Evolutionary conservation across 2,113 vertebrate genomes (phyloP).

Genomic region (Nibea albiflora): DNA sequence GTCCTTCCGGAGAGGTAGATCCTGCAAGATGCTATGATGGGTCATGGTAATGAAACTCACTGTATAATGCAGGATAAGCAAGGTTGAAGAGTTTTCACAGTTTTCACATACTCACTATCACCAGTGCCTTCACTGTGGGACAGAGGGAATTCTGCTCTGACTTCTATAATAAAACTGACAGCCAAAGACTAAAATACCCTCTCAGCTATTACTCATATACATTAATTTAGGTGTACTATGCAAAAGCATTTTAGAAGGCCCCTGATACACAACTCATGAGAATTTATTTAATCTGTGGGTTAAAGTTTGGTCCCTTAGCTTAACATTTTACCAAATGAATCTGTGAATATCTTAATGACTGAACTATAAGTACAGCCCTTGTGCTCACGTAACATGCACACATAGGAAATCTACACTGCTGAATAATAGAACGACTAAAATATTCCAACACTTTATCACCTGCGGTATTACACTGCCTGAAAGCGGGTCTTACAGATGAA

Average conservation of each 20-base stretch:
- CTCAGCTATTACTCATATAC: background rate
- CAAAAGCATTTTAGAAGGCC: slow-evolving; percentile 10
- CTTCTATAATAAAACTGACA: background rate
- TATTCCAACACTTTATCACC: background rate
- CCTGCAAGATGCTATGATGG: background rate
- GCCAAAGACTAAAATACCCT: background rate
- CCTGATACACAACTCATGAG: slow-evolving; percentile 13
- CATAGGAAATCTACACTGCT: background rate
- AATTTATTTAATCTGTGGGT: slow-evolving; percentile 4
- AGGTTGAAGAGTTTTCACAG: background rate
- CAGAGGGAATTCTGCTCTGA: background rate
- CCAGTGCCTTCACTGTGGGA: background rate
- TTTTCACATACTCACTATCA: background rate
- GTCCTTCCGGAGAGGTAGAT: slow-evolving; percentile 15
- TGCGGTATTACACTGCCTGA: background rate
- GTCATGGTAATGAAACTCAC: background rate
- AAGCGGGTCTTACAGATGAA: slow-evolving; percentile 44
- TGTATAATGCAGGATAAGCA: background rate
- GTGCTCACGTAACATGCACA: slow-evolving; percentile 3
- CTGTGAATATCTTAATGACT: slow-evolving; percentile 10
- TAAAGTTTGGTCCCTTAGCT: background rate
- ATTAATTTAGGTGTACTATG: background rate
- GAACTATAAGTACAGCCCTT: background rate
- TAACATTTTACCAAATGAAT: slow-evolving; percentile 8
- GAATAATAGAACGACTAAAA: background rate